Base-by-base conservation (phyloP, 1,140 invertebrate genomes). In the Galleria mellonella region DNA sequence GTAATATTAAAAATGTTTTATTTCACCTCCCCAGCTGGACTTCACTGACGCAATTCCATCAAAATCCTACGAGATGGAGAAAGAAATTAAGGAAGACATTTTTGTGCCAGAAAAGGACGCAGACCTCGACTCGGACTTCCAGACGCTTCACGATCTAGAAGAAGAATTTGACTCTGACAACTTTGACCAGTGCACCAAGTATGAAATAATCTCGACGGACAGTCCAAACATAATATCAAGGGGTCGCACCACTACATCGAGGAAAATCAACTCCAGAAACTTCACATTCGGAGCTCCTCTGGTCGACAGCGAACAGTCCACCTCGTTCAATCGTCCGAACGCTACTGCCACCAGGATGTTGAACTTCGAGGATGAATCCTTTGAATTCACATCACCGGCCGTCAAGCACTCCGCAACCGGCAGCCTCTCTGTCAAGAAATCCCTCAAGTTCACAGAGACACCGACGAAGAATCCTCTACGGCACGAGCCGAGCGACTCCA, bases 171-270 rank as follows among this genome's bases (percentile, higher is more conserved):
- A 82, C 1, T 56, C 58, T 0, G 67, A 78, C 8, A 75, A 72
- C 17, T 78, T 77, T 13, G 72, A 78, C 8, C 62, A 74, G n/a
- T 79, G 82, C 37, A 76, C 74, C 0, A 86, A 86, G 58, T 87
- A 87, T 27, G 86, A 87, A 47, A 85, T 87, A 1, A 84, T 87
- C 15, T 85, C 83, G 1, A 87, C 86, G 0, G 86, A 87, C 33
- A 86, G 83, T 37, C 86, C 86, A 0, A 60, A 87, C 32, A 85
- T 87, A 2, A 83, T 79, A 42, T 83, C 76, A 0, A 63, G 67
- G 33, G 77, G 78, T 0, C 32, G 76, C 0, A 9, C 53, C 3
- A 48, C 68, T 0, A 55, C 64, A 0, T 67, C 81, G 0, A 65
- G 74, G 11, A 77, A 78, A 41, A 59, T 86, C 0, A 72, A 54